These are phyloP conservation scores for Delia radicum DNA, from an alignment of 1,140 invertebrate species.

Conservation along the genomic window DNA sequence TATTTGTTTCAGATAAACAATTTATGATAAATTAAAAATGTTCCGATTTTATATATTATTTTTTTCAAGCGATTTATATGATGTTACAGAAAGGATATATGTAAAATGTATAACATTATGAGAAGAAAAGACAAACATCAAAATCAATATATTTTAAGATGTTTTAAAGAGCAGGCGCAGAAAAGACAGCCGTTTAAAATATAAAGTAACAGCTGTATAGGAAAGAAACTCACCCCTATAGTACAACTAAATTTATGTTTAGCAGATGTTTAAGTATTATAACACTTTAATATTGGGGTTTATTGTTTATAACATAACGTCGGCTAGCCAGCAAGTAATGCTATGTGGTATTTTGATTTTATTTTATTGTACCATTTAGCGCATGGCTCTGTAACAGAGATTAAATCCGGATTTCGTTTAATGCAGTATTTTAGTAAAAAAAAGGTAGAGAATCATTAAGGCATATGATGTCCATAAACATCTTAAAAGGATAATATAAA, in stretches of 20 bases:
- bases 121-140: neutral
- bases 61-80: neutral
- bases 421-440: no score
- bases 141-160: neutral
- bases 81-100: neutral
- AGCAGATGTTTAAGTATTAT: neutral
- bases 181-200: neutral
- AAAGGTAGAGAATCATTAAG: no score
- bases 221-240: neutral
- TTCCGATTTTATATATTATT: neutral
- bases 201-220: neutral
- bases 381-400: no score
- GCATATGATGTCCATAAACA: no score
- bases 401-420: no score
- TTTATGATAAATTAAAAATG: no score
- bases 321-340: no score
- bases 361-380: no score
- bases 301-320: no score
- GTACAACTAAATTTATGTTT: neutral
- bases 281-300: neutral
- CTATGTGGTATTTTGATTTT: no score
- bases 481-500: no score
- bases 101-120: conserved; percentile 11
- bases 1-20: neutral
- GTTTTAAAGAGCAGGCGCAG: neutral